Conservation (phyloP, 1,140 invertebrate genomes). For the Gryon sp. region DNA sequence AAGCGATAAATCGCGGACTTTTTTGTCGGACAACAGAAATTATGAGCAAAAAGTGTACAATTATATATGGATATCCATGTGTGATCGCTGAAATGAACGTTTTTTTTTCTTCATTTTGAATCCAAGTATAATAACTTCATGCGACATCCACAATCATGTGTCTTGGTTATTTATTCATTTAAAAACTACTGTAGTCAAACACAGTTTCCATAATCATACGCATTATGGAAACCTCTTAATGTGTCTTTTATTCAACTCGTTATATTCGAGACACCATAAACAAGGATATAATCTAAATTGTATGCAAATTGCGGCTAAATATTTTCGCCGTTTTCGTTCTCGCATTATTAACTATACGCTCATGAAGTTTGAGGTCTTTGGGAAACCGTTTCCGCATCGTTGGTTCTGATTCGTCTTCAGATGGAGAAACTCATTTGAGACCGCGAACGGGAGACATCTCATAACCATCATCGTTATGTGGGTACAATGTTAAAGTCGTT, state of each 20-base stretch:
- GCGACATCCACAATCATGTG: slow-evolving; percentile 22
- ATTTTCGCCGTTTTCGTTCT: slow-evolving; percentile 23
- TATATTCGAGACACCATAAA: slow-evolving; percentile 33
- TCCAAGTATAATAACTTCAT: slow-evolving; percentile 24
- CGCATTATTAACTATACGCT: slow-evolving; percentile 30
- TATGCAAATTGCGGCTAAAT: slow-evolving; percentile 49
- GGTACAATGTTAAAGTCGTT: slow-evolving; percentile 30
- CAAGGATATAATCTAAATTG: slow-evolving; percentile 55
- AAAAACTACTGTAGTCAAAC: slow-evolving; percentile 15
- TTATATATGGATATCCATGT: slow-evolving; percentile 39
- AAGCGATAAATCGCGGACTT: slow-evolving; percentile 11
- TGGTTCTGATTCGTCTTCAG: slow-evolving; percentile 18
- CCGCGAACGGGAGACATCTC: slow-evolving; percentile 35
- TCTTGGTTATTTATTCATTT: slow-evolving; percentile 35
- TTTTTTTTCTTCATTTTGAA: too few species aligned
- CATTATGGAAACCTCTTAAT: slow-evolving; percentile 51
- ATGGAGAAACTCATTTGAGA: slow-evolving; percentile 51
- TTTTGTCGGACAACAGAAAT: slow-evolving; percentile 20
- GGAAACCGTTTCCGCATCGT: slow-evolving; percentile 65
- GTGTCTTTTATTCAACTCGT: slow-evolving; percentile 48
- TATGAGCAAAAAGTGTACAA: slow-evolving; percentile 5
- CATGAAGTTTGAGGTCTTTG: slow-evolving; percentile 35
- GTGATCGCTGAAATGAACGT: slow-evolving; percentile 19
- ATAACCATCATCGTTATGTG: slow-evolving; percentile 45
- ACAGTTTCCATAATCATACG: slow-evolving; percentile 33